phyloP scores from a whole-genome alignment of 2,797 vertebrate species.

The Cynodonichthys magdalenae region DNA sequence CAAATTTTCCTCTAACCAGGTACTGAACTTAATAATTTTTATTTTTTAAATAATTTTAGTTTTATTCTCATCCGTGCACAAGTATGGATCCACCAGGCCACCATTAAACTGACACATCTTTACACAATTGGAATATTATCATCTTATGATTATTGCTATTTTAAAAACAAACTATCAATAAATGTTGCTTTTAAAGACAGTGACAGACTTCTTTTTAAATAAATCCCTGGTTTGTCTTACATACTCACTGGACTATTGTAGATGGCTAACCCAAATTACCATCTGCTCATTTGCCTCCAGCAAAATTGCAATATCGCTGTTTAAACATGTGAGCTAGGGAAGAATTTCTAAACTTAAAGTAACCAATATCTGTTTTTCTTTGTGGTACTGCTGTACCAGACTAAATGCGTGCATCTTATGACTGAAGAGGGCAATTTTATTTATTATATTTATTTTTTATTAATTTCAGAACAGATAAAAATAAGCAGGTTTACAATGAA shows the following conservation, averaged over 20 bases:
- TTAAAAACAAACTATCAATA: not conserved
- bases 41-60: not conserved
- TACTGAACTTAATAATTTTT: not conserved
- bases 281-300: not conserved
- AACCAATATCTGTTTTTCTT: not conserved
- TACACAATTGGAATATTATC: not conserved
- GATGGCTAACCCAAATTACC: not conserved
- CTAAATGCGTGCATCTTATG: not conserved
- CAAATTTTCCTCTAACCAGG: not conserved
- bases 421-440: constrained; percentile 1
- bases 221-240: not conserved
- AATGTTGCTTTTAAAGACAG: not conserved
- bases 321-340: not conserved
- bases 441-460: constrained; percentile 4
- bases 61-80: not conserved
- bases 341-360: not conserved
- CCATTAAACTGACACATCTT: not conserved
- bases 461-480: constrained; percentile 5
- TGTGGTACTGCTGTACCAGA: not conserved
- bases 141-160: not conserved
- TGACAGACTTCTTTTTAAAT: not conserved
- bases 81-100: not conserved
- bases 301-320: not conserved
- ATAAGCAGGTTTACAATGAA: constrained; percentile 18
- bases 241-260: not conserved